Percentiles rank a stretch among this genome's conserved stretches.
Conservation (phyloP, 2,797 vertebrate genomes). For the Danio aesculapii region DNA sequence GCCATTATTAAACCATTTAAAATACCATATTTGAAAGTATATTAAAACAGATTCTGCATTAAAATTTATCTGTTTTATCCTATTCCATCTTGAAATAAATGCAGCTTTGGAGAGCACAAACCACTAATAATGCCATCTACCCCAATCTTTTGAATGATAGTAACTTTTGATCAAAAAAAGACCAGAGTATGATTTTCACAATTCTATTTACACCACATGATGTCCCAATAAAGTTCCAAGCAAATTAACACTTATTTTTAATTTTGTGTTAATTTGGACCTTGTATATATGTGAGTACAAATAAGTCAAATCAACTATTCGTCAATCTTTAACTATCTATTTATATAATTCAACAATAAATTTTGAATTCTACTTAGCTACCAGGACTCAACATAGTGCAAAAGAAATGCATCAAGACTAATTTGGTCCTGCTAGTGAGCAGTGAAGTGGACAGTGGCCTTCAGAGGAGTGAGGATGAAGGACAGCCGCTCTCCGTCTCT, state of each 20-base stretch:
- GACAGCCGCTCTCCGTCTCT: neutral
- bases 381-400: neutral
- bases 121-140: too few relatives aligned
- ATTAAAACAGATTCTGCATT: too few relatives aligned
- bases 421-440: neutral
- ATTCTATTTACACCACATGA: neutral
- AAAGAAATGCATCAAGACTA: too few relatives aligned
- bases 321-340: neutral
- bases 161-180: neutral
- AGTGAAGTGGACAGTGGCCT: conserved; percentile 14
- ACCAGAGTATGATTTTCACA: neutral
- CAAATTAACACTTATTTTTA: too few relatives aligned
- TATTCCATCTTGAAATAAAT: too few relatives aligned
- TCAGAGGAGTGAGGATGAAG: conserved; percentile 19
- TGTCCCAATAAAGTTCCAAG: neutral
- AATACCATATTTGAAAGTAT: too few relatives aligned
- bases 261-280: conserved; percentile 7
- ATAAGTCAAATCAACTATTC: neutral
- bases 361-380: neutral
- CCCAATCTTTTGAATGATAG: too few relatives aligned
- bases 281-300: neutral
- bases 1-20: too few relatives aligned
- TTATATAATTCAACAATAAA: neutral
- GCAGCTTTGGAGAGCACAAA: too few relatives aligned
- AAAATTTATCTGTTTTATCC: too few relatives aligned